A percentile compares a stretch with the other conserved stretches of the same genome.
These are phyloP conservation scores for Onychomys torridus DNA, from an alignment of 2,797 vertebrate genomes.

Conservation along the genomic window DNA sequence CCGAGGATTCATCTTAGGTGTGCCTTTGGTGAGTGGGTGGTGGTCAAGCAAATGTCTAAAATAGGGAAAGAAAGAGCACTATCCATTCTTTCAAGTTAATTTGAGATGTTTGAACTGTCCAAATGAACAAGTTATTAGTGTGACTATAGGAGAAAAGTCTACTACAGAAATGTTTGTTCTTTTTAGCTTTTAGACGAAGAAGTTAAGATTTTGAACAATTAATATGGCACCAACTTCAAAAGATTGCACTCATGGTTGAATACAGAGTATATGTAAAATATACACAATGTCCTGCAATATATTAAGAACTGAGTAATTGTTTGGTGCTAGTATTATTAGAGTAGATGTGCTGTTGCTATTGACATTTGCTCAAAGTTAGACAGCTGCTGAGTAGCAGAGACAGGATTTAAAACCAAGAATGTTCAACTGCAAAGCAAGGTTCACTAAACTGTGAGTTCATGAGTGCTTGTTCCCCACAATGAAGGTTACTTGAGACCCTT, in stretches of 20 bases:
- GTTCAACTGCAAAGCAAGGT: not conserved
- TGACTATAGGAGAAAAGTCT: not conserved
- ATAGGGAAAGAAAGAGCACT: not conserved
- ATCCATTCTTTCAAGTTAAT: not conserved
- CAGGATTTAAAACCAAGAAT: not conserved
- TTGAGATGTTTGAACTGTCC: not conserved
- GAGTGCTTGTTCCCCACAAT: not conserved
- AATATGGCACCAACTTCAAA: not conserved
- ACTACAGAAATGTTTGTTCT: conserved; percentile 17
- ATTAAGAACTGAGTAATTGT: not conserved
- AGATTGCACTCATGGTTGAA: not conserved
- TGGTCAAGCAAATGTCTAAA: not conserved
- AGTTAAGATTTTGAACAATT: conserved; percentile 13
- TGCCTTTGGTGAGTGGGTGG: not conserved
- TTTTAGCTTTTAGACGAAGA: conserved; percentile 2
- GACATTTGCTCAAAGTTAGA: not conserved
- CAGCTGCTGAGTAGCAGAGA: not conserved
- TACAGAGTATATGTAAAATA: not conserved
- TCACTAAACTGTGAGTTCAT: not conserved
- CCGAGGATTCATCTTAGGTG: not conserved
- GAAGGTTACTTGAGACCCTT: not conserved
- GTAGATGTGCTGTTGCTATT: not conserved
- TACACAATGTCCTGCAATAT: not conserved
- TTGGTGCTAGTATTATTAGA: not conserved
- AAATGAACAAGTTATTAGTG: not conserved